A percentile compares a stretch with the other conserved stretches of the same genome.
phyloP scores from a whole-genome alignment of 2,888 invertebrate species.

The Azorinus chamasolen region DNA sequence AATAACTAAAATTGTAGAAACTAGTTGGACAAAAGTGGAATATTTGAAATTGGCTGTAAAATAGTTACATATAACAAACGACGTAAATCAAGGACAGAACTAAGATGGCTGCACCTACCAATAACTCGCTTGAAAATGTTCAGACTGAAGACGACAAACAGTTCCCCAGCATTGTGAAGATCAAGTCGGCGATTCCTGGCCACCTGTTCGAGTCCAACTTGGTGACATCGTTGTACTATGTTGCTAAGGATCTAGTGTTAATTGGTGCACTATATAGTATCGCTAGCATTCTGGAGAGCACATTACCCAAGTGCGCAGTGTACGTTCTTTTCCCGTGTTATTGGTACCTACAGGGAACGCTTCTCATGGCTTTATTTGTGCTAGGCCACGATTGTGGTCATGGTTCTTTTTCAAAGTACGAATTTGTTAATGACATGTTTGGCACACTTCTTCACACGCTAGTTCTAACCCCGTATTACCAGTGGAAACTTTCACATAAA shows the following conservation, averaged over 20 bases:
- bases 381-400: conserved; percentile 84
- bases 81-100: too few relatives aligned
- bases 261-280: conserved; percentile 63
- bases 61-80: too few relatives aligned
- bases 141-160: conserved; percentile 23
- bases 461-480: conserved; percentile 81
- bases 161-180: conserved; percentile 81
- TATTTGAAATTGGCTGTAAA: too few relatives aligned
- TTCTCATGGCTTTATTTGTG: conserved; percentile 82
- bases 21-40: too few relatives aligned
- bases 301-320: conserved; percentile 38
- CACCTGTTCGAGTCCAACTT: conserved; percentile 79
- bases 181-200: conserved; percentile 78
- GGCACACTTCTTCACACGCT: conserved; percentile 80
- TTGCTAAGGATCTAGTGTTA: conserved; percentile 75
- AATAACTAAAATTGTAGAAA: too few relatives aligned
- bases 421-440: conserved; percentile 77
- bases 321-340: conserved; percentile 70
- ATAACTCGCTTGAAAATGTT: too few relatives aligned
- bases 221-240: conserved; percentile 78
- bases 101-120: too few relatives aligned
- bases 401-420: conserved; percentile 80
- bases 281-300: conserved; percentile 26
- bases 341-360: conserved; percentile 82
- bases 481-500: conserved; percentile 83